Evolutionary conservation across 2,888 invertebrate genomes (phyloP).

Genomic region (Plagodis pulveraria): DNA sequence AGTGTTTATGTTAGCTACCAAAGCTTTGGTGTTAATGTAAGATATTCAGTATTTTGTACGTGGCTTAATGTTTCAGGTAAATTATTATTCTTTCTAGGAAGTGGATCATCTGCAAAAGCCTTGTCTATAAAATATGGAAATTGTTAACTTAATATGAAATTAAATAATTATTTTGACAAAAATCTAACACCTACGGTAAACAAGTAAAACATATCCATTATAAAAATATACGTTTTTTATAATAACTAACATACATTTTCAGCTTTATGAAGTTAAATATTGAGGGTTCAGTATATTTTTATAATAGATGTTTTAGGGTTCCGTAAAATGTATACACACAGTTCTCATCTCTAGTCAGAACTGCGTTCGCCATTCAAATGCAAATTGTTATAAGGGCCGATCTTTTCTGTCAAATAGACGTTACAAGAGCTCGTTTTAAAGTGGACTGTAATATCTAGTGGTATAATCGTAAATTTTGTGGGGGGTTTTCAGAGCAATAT

Average conservation of each 20-base stretch:
- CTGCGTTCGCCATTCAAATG: constrained; percentile 61
- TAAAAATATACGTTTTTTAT: too few relatives aligned
- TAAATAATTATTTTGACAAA: too few relatives aligned
- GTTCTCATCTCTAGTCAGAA: constrained; percentile 39
- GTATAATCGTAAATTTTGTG: constrained; percentile 54
- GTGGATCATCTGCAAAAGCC: too few relatives aligned
- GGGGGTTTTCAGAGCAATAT: constrained; percentile 51
- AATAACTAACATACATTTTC: too few relatives aligned
- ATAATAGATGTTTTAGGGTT: constrained; percentile 58
- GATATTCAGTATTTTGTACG: too few relatives aligned
- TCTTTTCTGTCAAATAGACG: constrained; percentile 65
- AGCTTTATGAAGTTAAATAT: constrained; percentile 40
- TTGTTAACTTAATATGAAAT: too few relatives aligned
- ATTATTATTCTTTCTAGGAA: too few relatives aligned
- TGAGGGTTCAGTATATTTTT: constrained; percentile 62
- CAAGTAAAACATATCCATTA: too few relatives aligned
- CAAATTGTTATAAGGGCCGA: constrained; percentile 62
- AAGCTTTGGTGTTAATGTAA: too few relatives aligned
- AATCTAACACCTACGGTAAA: too few relatives aligned
- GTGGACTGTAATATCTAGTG: constrained; percentile 53
- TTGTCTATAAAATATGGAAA: too few relatives aligned
- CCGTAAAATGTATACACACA: constrained; percentile 58
- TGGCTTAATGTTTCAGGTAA: too few relatives aligned
- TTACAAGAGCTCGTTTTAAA: constrained; percentile 52
- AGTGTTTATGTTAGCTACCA: not conserved